Base-by-base conservation (phyloP, 1,140 invertebrate genomes). In the Drepana arcuata region DNA sequence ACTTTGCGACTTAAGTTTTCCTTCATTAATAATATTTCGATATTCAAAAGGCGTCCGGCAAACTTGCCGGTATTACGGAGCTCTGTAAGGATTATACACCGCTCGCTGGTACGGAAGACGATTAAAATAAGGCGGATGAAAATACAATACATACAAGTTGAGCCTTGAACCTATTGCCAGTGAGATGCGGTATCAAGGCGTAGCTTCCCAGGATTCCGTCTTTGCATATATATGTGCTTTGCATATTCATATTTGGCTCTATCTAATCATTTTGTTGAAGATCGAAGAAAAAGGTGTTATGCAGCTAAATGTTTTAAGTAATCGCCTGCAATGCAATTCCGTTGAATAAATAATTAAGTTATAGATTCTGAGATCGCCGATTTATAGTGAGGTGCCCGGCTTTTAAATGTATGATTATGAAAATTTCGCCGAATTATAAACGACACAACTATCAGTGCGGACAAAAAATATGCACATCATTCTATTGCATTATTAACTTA, bases 51-150 rank as follows among this genome's bases (percentile, higher is more conserved):
- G 43, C 51, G 48, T 45, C 51, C 35, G 50, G 36, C 21, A 32
- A 74, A 73, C 51, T 73, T 62, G 41, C 41, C 30, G 37, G 33
- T 50, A 54, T 58, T 58, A 49, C 41, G 35, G 26, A 27, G 49
- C 55, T 64, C 48, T 40, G 62, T 60, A 54, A 70, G 58, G 73
- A 78, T 74, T 78, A 74, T 72, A 66, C 62, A 34, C 36, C 30
- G 38, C 49, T 42, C 42, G 59, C 45, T 37, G 40, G 36, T 25
- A 29, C 37, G 49, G 47, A 40, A 42, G 27, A 38, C 36, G 40
- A 29, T 31, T 48, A 27, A 11, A 16, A 27, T 27, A 9, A 18
- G 11, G n/a, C n/a, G n/a, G n/a, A n/a, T 27, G 43, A 31, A 39
- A 46, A 24, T 15, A 34, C 21, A 25, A 25, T 34, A 34, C 16